These are phyloP conservation scores for Xiphias gladius DNA, from an alignment of 2,113 vertebrate genomes.

Conservation along the genomic window DNA sequence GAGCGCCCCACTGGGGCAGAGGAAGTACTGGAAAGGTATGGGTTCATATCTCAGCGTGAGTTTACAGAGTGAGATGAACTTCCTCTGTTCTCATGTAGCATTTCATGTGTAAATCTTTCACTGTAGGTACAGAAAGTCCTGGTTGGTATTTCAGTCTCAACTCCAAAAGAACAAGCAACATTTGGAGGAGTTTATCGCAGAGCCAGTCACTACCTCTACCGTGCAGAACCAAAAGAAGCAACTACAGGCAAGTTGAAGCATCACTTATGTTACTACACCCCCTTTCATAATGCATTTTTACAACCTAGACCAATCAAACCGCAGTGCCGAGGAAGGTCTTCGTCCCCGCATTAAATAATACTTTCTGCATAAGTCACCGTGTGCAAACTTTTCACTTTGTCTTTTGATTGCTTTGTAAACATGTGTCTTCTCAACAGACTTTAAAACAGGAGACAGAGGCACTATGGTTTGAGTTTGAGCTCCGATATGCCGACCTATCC, in stretches of 20 bases:
- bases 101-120: neutral
- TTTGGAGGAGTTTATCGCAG: conserved; percentile 21
- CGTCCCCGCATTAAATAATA: neutral
- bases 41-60: neutral
- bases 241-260: conserved; percentile 39
- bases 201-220: neutral
- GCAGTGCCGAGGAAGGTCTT: neutral
- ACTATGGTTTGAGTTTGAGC: conserved; percentile 39
- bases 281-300: neutral
- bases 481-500: conserved; percentile 3
- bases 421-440: conserved; percentile 10
- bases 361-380: neutral
- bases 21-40: conserved; percentile 65
- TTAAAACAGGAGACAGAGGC: conserved; percentile 30
- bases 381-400: neutral
- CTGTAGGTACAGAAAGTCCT: conserved; percentile 39
- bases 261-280: neutral
- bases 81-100: too few species aligned
- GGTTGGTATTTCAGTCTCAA: conserved; percentile 29
- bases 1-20: conserved; percentile 21
- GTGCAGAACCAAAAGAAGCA: conserved; percentile 26
- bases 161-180: conserved; percentile 38
- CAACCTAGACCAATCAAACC: neutral
- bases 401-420: neutral
- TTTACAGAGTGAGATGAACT: neutral